Percentiles rank a stretch among this genome's conserved stretches.
Evolutionary conservation across 1,140 invertebrate genomes (phyloP).

Genomic region (Drosophila littoralis): DNA sequence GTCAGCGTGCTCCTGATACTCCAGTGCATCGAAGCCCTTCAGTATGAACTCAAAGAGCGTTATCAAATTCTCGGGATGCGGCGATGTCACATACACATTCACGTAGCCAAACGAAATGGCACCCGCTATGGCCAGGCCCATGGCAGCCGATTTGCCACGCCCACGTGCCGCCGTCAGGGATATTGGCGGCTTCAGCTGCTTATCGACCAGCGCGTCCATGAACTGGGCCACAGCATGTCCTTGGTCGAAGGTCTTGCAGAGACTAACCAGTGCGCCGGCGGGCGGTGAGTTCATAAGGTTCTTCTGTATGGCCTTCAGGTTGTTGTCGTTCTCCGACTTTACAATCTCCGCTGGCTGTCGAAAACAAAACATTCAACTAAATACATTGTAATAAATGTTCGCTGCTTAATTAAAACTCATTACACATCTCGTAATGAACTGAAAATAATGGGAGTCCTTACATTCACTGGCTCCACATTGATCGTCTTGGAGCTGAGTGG

Average conservation of each 20-base stretch:
- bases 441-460: conserved; percentile 34
- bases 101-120: conserved; percentile 96
- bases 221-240: conserved; percentile 96
- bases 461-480: conserved; percentile 90
- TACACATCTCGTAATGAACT: too few relatives aligned
- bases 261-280: conserved; percentile 94
- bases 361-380: background rate
- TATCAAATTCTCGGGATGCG: conserved; percentile 98
- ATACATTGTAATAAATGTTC: too few relatives aligned
- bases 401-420: conserved; percentile 2
- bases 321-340: conserved; percentile 85
- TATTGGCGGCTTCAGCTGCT: conserved; percentile 92
- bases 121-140: conserved; percentile 96
- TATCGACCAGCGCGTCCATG: conserved; percentile 97
- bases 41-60: conserved; percentile 99
- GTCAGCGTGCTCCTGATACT: conserved; percentile 98
- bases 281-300: conserved; percentile 94
- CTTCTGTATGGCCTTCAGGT: conserved; percentile 90
- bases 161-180: conserved; percentile 98
- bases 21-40: conserved; percentile 97
- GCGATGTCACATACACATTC: conserved; percentile 99
- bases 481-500: conserved; percentile 96
- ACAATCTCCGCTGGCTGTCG: conserved; percentile 51
- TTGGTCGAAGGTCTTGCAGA: conserved; percentile 97
- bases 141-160: conserved; percentile 98